Percentiles rank a stretch among this genome's conserved stretches.
Evolutionary conservation across 2,888 invertebrate genomes (phyloP).

Genomic region (Cremastobaeus sp.): DNA sequence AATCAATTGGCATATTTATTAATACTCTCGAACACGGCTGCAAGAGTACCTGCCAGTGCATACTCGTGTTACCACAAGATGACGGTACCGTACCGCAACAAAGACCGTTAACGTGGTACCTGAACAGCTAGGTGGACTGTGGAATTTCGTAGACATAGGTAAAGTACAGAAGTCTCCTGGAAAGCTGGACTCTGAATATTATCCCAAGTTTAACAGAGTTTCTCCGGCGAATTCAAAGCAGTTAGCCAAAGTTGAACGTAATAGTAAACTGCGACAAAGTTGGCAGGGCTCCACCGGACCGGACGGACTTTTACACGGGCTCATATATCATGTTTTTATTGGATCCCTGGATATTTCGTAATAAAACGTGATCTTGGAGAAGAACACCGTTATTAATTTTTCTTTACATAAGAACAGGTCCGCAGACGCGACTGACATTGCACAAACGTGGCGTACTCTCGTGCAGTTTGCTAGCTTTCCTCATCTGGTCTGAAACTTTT

Average conservation of each 20-base stretch:
- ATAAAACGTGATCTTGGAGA: conserved; percentile 28
- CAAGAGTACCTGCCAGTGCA: background rate
- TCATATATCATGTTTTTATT: conserved; percentile 54
- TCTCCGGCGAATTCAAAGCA: conserved; percentile 45
- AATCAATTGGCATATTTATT: conserved; percentile 56
- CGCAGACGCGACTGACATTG: no score
- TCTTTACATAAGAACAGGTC: no score
- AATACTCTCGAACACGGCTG: conserved; percentile 1
- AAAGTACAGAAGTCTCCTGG: conserved; percentile 15
- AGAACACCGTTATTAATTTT: conserved; percentile 17
- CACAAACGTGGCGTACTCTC: no score
- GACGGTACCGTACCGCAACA: background rate
- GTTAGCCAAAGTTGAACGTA: conserved; percentile 50
- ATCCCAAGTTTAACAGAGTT: conserved; percentile 51
- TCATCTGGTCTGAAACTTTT: no score
- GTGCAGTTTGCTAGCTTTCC: no score
- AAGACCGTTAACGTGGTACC: conserved; percentile 3
- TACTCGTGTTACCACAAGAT: background rate
- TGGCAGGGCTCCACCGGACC: conserved; percentile 47
- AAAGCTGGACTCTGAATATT: conserved; percentile 20
- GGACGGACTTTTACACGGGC: conserved; percentile 48
- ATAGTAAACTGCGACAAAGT: conserved; percentile 54
- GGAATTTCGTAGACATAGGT: conserved; percentile 15
- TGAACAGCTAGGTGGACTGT: conserved; percentile 10
- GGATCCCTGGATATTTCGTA: conserved; percentile 22